phyloP scores from a whole-genome alignment of 1,140 invertebrate species.

The Sinonovacula constricta region DNA sequence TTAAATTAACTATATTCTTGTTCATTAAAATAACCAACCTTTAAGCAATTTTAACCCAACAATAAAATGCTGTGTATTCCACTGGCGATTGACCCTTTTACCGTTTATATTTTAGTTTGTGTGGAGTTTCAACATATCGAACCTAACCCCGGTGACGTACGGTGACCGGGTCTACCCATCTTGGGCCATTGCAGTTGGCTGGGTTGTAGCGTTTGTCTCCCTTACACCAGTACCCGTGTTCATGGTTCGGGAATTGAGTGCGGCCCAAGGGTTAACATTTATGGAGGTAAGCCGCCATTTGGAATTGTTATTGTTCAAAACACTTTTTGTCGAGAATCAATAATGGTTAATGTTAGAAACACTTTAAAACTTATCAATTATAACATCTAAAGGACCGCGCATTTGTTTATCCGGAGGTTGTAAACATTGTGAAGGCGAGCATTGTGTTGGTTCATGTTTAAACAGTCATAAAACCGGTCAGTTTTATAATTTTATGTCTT shows the following conservation, averaged over 20 bases:
- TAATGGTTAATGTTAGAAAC: background rate
- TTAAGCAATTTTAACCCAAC: too few species aligned
- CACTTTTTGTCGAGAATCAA: too few species aligned
- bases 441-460: background rate
- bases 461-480: background rate
- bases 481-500: too few species aligned
- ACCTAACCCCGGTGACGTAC: conserved; percentile 12
- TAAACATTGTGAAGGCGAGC: background rate
- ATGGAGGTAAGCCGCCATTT: conserved; percentile 5
- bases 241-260: background rate
- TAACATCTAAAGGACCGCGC: too few species aligned
- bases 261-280: background rate
- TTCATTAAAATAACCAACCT: too few species aligned
- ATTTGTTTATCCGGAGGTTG: background rate
- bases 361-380: background rate
- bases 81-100: too few species aligned
- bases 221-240: conserved; percentile 1
- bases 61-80: too few species aligned
- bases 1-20: too few species aligned
- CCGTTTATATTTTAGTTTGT: conserved; percentile 2
- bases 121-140: conserved; percentile 18
- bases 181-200: conserved; percentile 16
- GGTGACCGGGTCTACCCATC: background rate
- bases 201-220: conserved; percentile 5
- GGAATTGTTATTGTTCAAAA: too few species aligned